Base-by-base conservation (phyloP, 2,113 vertebrate species). In the Arothron firmamentum region DNA sequence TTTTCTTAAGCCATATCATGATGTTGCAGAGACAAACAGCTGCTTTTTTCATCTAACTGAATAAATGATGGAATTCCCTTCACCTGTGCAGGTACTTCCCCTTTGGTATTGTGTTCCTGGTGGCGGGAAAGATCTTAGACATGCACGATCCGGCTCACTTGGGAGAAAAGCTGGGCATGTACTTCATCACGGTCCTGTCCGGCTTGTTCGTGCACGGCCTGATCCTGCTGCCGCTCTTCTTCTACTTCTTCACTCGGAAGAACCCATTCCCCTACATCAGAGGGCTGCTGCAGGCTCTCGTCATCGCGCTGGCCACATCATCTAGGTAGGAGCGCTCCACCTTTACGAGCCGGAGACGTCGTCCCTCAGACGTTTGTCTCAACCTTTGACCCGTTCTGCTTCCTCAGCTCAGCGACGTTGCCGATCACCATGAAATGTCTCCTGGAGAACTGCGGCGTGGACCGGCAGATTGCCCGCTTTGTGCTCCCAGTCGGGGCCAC, bases 351-450 rank as follows among this genome's bases (percentile, higher is more conserved):
- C 17, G 15, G 28, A 25, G 5, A 15, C 6, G 13, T 8, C 7
- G 45, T 46, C 15, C 15, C 13, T 46, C 45, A 46, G 16, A 11
- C 45, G 45, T 46, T 12, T 46, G 14, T 8, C 17, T 46, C 17
- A 46, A 15, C 45, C 16, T n/a, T 15, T 1, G 20, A 6, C 18
- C 18, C 11, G 1, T 12, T 50, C 18, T 16, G 4, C 31, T 17
- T 60, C 11, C 9, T 56, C 17, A 96, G 94, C 80, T 96, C 94
- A 3, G 94, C 94, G 50, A 96, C 94, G 0, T 51, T 95, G 67
- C 94, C 94, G 38, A 95, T 95, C 88, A 95, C 94, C 62, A 93
- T 96, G 74, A 94, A 94, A 85, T 94, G 94, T 85, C 92, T 96
- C 50, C 79, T 96, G 83, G 94, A 96, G 75, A 95, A 96, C 91